phyloP scores from a whole-genome alignment of 2,888 invertebrate genomes.

The Pristionchus japonicus region DNA sequence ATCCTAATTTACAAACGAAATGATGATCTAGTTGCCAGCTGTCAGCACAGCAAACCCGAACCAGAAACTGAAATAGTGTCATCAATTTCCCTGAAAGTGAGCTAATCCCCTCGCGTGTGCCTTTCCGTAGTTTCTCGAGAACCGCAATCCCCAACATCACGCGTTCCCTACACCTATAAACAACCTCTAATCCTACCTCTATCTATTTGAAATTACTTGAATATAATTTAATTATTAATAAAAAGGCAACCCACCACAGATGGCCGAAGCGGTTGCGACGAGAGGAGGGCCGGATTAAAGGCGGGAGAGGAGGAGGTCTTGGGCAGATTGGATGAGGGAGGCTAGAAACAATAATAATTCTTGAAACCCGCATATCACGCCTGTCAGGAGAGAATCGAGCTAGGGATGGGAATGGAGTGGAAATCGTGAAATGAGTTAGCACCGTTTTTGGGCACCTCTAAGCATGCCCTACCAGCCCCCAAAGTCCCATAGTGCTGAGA shows the following conservation, averaged over 20 bases:
- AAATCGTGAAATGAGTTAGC: no score
- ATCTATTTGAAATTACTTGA: background rate
- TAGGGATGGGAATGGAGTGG: background rate
- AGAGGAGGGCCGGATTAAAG: conserved; percentile 11
- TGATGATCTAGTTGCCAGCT: no score
- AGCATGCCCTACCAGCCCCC: no score
- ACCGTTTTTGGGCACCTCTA: no score
- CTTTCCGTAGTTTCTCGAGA: background rate
- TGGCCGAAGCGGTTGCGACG: conserved; percentile 12
- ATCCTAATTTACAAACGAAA: background rate
- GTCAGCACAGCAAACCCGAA: background rate
- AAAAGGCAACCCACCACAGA: background rate
- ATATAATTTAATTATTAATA: background rate
- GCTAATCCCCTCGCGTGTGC: background rate
- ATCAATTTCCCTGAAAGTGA: background rate
- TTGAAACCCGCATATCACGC: no score
- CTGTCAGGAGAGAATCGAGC: no score
- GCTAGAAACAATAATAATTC: no score
- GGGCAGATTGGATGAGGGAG: background rate
- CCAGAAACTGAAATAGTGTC: background rate
- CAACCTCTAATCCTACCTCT: background rate
- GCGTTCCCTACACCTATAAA: background rate
- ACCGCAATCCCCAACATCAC: background rate
- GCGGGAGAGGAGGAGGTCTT: conserved; percentile 25
- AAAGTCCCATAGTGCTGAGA: no score